Evolutionary conservation across 2,113 vertebrate species (phyloP).

Genomic region (Acrocephalus kingi): DNA sequence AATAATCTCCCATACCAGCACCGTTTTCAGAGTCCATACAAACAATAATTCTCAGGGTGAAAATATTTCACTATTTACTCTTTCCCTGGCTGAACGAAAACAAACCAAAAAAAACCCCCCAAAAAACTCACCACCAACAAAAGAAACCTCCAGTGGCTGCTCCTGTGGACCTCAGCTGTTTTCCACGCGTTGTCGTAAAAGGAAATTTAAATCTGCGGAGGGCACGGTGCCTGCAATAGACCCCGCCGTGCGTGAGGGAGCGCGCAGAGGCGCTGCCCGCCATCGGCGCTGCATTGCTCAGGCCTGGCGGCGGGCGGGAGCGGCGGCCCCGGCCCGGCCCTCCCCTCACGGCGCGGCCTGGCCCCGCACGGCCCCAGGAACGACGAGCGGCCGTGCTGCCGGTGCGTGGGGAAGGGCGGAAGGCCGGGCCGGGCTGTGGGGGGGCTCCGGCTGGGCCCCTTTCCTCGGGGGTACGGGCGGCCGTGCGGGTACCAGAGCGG

Average conservation of each 20-base stretch:
- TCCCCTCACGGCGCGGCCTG: neutral
- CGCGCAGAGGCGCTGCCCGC: neutral
- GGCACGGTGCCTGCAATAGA: rapidly evolving
- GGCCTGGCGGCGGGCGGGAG: neutral
- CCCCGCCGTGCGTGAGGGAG: neutral
- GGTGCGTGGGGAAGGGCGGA: neutral
- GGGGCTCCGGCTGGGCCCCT: neutral
- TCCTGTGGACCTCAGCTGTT: neutral
- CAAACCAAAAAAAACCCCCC: too few relatives aligned
- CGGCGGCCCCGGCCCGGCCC: neutral
- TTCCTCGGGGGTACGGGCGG: neutral
- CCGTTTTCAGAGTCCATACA: neutral
- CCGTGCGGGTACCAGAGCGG: neutral
- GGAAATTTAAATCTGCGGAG: rapidly evolving
- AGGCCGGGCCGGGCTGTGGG: too few relatives aligned
- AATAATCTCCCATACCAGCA: neutral
- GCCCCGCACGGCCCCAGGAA: neutral
- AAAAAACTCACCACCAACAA: neutral
- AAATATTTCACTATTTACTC: neutral
- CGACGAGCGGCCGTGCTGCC: neutral
- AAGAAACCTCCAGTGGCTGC: neutral
- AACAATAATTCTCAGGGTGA: neutral
- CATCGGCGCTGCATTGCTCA: neutral
- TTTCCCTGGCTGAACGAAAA: neutral
- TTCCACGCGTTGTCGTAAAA: neutral